phyloP scores from a whole-genome alignment of 1,140 invertebrate species.

The Leptopilina clavipes region DNA sequence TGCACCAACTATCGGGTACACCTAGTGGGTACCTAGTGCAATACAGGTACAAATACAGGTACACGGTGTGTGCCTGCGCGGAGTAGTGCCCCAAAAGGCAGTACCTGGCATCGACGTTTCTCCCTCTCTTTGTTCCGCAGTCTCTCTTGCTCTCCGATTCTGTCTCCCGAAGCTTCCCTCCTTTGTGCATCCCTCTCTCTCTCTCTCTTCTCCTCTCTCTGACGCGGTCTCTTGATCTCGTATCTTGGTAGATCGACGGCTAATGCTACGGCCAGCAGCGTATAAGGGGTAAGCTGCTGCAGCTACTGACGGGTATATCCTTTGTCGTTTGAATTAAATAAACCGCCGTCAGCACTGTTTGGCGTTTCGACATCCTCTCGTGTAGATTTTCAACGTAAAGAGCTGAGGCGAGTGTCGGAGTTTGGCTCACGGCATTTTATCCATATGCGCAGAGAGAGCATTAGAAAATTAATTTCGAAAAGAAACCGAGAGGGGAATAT shows the following conservation, averaged over 20 bases:
- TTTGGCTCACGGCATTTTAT: not conserved
- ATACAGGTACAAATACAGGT: too few species aligned
- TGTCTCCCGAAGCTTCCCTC: conserved; percentile 41
- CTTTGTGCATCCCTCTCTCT: conserved; percentile 34
- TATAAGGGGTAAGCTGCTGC: conserved; percentile 53
- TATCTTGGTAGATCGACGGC: conserved; percentile 56
- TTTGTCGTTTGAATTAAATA: conserved; percentile 60
- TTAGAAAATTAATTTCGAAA: too few species aligned
- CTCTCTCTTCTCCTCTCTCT: conserved; percentile 44
- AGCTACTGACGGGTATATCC: conserved; percentile 50
- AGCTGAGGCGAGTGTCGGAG: not conserved
- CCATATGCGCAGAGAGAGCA: too few species aligned
- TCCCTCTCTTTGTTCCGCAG: conserved; percentile 50
- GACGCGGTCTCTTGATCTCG: conserved; percentile 55
- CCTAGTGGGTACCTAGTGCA: conserved; percentile 45
- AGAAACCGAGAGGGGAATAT: too few species aligned
- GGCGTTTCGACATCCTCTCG: conserved; percentile 46
- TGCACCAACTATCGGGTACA: conserved; percentile 5
- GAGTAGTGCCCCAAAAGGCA: conserved; percentile 68
- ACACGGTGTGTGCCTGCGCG: conserved; percentile 36
- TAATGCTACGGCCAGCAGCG: conserved; percentile 52
- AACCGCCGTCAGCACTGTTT: conserved; percentile 48
- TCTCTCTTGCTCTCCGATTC: conserved; percentile 40
- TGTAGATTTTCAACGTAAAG: conserved; percentile 20
- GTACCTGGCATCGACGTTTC: conserved; percentile 71